A percentile compares a stretch with the other conserved stretches of the same genome.
Evolutionary conservation across 2,797 vertebrate species (phyloP).

Genomic region (Pantherophis alleghaniensis): DNA sequence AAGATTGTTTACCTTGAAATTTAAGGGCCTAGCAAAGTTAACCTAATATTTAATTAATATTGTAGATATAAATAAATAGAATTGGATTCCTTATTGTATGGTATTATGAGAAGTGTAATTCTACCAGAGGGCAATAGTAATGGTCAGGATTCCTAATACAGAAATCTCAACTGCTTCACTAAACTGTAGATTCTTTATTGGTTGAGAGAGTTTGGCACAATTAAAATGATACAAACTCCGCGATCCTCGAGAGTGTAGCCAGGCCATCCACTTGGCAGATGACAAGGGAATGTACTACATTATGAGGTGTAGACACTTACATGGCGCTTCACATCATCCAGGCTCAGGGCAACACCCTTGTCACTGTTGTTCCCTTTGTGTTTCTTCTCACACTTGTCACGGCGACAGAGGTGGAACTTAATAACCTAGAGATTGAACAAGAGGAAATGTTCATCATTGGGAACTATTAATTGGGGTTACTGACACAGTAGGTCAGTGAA

Average conservation of each 20-base stretch:
- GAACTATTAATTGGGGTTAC: neutral
- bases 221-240: neutral
- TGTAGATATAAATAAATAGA: neutral
- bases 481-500: no score
- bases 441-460: rapidly evolving
- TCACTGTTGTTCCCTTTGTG: constrained; percentile 93
- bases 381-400: constrained; percentile 84
- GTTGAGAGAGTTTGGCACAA: neutral
- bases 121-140: neutral
- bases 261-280: neutral
- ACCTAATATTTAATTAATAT: neutral
- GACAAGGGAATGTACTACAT: neutral
- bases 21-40: neutral
- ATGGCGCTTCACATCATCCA: constrained; percentile 96
- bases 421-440: constrained; percentile 79
- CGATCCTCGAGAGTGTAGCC: neutral
- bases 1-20: neutral
- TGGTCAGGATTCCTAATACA: neutral
- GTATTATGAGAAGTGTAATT: neutral
- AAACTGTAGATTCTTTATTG: neutral
- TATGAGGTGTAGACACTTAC: constrained; percentile 75
- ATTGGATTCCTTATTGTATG: neutral
- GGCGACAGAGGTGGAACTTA: constrained; percentile 90
- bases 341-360: constrained; percentile 91
- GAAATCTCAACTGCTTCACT: neutral